These are phyloP conservation scores for Schizotus pectinicornis DNA, from an alignment of 2,888 invertebrate species.

Conservation along the genomic window DNA sequence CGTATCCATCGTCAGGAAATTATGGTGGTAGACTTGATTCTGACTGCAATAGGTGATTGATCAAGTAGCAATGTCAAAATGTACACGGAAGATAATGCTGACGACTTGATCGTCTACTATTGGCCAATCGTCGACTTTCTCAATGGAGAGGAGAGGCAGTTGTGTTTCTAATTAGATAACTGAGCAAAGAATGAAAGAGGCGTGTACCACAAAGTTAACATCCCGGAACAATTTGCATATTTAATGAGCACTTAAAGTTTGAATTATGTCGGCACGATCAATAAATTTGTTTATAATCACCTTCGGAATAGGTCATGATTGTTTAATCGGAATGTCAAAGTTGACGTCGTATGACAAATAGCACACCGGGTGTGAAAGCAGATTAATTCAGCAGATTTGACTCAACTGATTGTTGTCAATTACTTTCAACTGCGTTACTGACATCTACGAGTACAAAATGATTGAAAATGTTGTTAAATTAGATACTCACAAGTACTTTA, in stretches of 20 bases:
- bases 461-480: no score
- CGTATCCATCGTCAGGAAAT: no score
- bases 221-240: conserved; percentile 25
- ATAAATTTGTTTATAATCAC: conserved; percentile 21
- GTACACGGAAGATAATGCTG: no score
- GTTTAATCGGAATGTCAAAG: conserved; percentile 13
- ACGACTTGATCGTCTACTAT: not conserved
- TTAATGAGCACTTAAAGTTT: conserved; percentile 23
- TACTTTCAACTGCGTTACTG: conserved; percentile 3
- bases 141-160: conserved; percentile 9
- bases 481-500: no score
- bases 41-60: no score
- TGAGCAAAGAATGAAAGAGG: conserved; percentile 13
- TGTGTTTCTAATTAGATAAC: conserved; percentile 14
- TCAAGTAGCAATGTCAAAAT: no score
- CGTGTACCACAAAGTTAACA: conserved; percentile 17
- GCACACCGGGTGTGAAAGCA: not conserved
- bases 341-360: conserved; percentile 1
- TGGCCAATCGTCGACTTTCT: conserved; percentile 9
- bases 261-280: conserved; percentile 18
- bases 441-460: conserved; percentile 9
- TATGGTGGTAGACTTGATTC: no score
- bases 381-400: conserved; percentile 5
- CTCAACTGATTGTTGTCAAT: conserved; percentile 11
- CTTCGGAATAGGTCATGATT: conserved; percentile 21